Evolutionary conservation across 2,113 vertebrate species (phyloP).

Genomic region (Psilopsiagon aymara): DNA sequence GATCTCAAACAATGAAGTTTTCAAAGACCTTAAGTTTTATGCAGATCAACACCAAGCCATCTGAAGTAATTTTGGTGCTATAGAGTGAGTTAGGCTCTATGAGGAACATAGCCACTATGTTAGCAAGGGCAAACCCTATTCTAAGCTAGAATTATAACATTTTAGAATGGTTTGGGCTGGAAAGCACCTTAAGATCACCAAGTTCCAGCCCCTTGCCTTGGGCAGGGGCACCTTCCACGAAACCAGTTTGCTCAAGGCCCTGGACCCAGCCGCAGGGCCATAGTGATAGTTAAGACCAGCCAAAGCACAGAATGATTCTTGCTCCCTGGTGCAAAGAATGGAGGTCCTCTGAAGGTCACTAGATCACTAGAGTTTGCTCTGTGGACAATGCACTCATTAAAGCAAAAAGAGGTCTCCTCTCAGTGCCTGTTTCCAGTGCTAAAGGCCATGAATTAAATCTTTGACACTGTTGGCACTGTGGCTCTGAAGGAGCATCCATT

Average conservation of each 20-base stretch:
- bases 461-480: neutral
- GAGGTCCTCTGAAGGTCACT: neutral
- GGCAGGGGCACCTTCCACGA: neutral
- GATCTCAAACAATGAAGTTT: neutral
- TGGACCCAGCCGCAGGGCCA: neutral
- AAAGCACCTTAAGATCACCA: neutral
- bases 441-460: neutral
- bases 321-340: neutral
- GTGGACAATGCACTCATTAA: neutral
- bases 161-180: neutral
- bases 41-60: neutral
- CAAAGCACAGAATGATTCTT: neutral
- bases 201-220: neutral
- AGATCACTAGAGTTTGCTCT: neutral
- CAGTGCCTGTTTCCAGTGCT: neutral
- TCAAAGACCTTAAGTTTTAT: neutral
- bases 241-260: neutral
- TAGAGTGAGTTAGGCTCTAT: neutral
- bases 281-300: neutral
- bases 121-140: neutral
- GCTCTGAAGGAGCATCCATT: neutral
- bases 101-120: neutral
- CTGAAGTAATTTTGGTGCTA: neutral
- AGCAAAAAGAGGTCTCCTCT: neutral
- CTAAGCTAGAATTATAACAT: neutral